Evolutionary conservation across 2,797 vertebrate genomes (phyloP).

Genomic region (Pempheris klunzingeri): DNA sequence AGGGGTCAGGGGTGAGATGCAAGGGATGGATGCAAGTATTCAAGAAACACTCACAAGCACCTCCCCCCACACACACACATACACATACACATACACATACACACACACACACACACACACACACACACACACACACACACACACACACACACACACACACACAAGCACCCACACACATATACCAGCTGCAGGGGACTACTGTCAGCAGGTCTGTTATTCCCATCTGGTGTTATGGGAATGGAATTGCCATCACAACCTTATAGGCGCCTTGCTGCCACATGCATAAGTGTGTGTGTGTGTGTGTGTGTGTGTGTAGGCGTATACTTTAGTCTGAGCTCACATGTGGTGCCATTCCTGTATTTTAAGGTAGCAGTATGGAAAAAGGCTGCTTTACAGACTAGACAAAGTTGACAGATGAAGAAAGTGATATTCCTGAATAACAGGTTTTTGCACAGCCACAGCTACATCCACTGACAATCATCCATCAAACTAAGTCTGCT

Average conservation of each 20-base stretch:
- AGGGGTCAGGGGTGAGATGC: conserved; percentile 48
- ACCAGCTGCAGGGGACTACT: conserved; percentile 41
- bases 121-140: neutral
- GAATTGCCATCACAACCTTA: conserved; percentile 69
- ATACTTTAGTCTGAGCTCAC: conserved; percentile 45
- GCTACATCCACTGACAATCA: conserved; percentile 65
- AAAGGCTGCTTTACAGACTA: conserved; percentile 36
- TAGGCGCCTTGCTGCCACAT: conserved; percentile 49
- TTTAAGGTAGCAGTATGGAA: conserved; percentile 45
- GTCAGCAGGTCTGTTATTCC: conserved; percentile 66
- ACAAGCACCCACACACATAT: conserved; percentile 16
- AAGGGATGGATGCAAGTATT: conserved; percentile 20
- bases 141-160: conserved; percentile 4
- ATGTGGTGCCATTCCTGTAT: conserved; percentile 46
- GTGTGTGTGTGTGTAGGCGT: conserved; percentile 39
- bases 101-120: neutral
- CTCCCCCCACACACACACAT: neutral
- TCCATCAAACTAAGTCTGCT: conserved; percentile 68
- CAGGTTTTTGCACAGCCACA: conserved; percentile 43
- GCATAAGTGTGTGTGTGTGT: conserved; percentile 20
- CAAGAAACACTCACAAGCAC: conserved; percentile 13
- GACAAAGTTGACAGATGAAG: conserved; percentile 61
- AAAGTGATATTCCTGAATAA: conserved; percentile 76
- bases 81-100: neutral
- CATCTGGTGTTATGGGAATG: conserved; percentile 70